phyloP scores from a whole-genome alignment of 2,888 invertebrate species.

The Ptilodon capucinus region DNA sequence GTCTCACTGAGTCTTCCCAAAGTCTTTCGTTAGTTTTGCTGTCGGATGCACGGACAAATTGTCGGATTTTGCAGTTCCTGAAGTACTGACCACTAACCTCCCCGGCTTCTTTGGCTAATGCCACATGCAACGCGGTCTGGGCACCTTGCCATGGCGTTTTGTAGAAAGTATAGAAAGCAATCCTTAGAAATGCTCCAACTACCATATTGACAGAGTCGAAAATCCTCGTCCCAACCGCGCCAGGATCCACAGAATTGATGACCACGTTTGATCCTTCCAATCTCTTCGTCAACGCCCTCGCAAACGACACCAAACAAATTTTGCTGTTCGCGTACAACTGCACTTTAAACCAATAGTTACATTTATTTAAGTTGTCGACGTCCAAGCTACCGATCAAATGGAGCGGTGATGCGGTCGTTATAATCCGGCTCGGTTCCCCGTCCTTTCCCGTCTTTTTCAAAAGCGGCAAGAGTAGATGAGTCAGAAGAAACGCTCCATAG shows the following conservation, averaged over 20 bases:
- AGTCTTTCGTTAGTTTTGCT: constrained; percentile 85
- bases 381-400: constrained; percentile 85
- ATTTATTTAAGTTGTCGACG: constrained; percentile 82
- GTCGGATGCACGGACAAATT: constrained; percentile 80
- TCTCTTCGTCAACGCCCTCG: constrained; percentile 85
- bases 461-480: constrained; percentile 89
- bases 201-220: constrained; percentile 75
- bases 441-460: constrained; percentile 76
- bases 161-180: constrained; percentile 77
- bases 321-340: constrained; percentile 82
- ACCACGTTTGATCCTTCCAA: constrained; percentile 85
- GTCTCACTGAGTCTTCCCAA: constrained; percentile 88
- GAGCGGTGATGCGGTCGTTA: constrained; percentile 87
- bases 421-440: constrained; percentile 86
- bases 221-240: constrained; percentile 88
- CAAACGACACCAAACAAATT: constrained; percentile 87
- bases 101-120: constrained; percentile 85
- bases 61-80: constrained; percentile 85
- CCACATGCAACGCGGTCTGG: constrained; percentile 87
- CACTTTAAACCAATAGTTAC: constrained; percentile 71
- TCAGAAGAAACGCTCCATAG: constrained; percentile 94
- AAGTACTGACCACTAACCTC: constrained; percentile 87
- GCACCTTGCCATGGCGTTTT: constrained; percentile 88
- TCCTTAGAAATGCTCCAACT: constrained; percentile 70
- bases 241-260: constrained; percentile 92